Evolutionary conservation across 2,888 invertebrate genomes (phyloP).

Genomic region (Eristalis pertinax): DNA sequence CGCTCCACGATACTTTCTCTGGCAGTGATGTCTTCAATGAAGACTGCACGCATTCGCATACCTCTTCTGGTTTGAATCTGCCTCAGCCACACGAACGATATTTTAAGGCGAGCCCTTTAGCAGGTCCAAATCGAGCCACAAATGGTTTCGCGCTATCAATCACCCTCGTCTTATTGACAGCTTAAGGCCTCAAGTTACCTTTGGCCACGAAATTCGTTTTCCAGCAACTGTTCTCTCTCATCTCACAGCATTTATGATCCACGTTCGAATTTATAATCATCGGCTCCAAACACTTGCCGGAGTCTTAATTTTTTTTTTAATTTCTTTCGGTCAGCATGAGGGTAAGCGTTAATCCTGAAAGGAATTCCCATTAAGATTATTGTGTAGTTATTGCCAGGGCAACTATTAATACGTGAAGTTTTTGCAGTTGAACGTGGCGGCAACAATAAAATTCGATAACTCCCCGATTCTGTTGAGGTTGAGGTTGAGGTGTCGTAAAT

Average conservation of each 20-base stretch:
- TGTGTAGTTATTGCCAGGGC: constrained; percentile 19
- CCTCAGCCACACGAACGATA: neutral
- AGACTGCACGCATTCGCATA: too few relatives aligned
- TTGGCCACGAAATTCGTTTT: neutral
- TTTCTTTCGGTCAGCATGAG: constrained; percentile 9
- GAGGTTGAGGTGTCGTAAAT: neutral
- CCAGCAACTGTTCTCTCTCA: neutral
- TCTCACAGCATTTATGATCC: neutral
- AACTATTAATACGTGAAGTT: neutral
- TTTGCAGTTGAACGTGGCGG: constrained; percentile 21
- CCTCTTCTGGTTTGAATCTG: too few relatives aligned
- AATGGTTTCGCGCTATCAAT: constrained; percentile 13
- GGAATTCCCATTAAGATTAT: constrained; percentile 31
- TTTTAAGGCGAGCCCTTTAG: neutral
- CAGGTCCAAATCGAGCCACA: neutral
- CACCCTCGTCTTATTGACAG: constrained; percentile 6
- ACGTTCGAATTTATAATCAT: constrained; percentile 7
- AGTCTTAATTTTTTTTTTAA: constrained; percentile 18
- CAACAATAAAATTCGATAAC: constrained; percentile 23
- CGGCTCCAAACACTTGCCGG: constrained; percentile 19
- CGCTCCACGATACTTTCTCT: too few relatives aligned
- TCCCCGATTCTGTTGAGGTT: neutral
- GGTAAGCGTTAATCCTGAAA: constrained; percentile 28
- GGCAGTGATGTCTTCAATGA: too few relatives aligned
- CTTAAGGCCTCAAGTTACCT: neutral